These are phyloP conservation scores for Drosophila pruinosa DNA, from an alignment of 1,140 invertebrate genomes.

Conservation along the genomic window DNA sequence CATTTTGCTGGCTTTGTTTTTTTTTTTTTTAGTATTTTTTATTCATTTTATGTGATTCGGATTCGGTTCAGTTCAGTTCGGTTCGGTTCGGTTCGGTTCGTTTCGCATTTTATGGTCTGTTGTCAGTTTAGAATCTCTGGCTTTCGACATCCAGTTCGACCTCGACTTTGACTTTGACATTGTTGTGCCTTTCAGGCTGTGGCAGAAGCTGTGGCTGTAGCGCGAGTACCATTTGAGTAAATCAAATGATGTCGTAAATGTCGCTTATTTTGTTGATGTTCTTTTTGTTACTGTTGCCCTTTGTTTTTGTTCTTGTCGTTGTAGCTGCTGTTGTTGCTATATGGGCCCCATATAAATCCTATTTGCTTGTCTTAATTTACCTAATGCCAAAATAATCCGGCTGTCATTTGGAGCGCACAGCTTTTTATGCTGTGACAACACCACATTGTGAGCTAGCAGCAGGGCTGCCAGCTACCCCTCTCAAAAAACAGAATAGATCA, in stretches of 20 bases:
- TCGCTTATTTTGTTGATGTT: constrained; percentile 9
- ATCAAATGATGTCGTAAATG: constrained; percentile 76
- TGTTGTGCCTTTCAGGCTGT: constrained; percentile 13
- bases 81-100: constrained; percentile 5
- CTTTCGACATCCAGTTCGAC: constrained; percentile 15
- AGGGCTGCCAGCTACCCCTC: no score
- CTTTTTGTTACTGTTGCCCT: not conserved
- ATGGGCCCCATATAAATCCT: constrained; percentile 57
- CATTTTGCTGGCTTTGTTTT: not conserved
- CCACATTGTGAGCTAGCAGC: no score
- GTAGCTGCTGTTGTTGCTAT: not conserved
- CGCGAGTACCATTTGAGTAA: constrained; percentile 56
- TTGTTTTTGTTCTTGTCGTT: not conserved
- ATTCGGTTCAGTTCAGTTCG: constrained; percentile 28
- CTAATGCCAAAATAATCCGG: constrained; percentile 51
- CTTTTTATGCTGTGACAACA: constrained; percentile 43
- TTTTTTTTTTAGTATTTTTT: constrained; percentile 1
- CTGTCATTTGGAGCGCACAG: constrained; percentile 32
- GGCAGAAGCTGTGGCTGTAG: not conserved
- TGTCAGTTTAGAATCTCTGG: constrained; percentile 65
- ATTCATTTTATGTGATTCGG: not conserved
- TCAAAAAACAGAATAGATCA: no score
- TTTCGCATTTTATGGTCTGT: constrained; percentile 52
- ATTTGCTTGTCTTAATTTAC: constrained; percentile 76
- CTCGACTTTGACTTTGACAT: constrained; percentile 45